Percentiles rank a stretch among this genome's conserved stretches.
phyloP scores from a whole-genome alignment of 2,797 vertebrate genomes.

The Salmo trutta region DNA sequence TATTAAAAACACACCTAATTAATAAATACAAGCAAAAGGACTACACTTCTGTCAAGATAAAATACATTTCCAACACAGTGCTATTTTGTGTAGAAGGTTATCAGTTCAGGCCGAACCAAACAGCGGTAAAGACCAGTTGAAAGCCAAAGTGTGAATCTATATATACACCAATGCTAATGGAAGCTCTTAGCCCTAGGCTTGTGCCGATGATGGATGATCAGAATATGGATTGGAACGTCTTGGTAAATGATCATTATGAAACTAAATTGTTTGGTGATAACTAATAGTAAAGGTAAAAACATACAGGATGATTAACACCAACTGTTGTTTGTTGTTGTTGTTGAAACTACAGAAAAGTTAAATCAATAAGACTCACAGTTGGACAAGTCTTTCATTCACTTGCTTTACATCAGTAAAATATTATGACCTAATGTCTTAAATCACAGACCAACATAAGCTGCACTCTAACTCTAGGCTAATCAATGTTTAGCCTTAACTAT shows the following conservation, averaged over 20 bases:
- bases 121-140: conserved; percentile 18
- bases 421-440: neutral
- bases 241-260: neutral
- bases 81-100: conserved; percentile 14
- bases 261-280: neutral
- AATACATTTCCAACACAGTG: neutral
- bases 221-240: neutral
- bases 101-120: conserved; percentile 5
- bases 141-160: conserved; percentile 16
- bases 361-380: neutral
- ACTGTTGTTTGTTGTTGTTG: neutral
- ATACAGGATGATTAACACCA: neutral
- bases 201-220: conserved; percentile 47
- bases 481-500: conserved; percentile 2
- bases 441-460: neutral
- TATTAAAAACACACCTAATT: conserved; percentile 8
- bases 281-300: neutral
- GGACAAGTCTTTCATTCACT: neutral
- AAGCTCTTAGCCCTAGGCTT: conserved; percentile 69
- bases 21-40: neutral
- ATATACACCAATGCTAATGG: conserved; percentile 52
- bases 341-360: neutral
- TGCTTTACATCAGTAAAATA: neutral
- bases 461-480: neutral
- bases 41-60: neutral